Evolutionary conservation across 1,140 invertebrate species (phyloP), one percentile per base, ranked within the genome.

Genomic region (Telenomus remus): DNA sequence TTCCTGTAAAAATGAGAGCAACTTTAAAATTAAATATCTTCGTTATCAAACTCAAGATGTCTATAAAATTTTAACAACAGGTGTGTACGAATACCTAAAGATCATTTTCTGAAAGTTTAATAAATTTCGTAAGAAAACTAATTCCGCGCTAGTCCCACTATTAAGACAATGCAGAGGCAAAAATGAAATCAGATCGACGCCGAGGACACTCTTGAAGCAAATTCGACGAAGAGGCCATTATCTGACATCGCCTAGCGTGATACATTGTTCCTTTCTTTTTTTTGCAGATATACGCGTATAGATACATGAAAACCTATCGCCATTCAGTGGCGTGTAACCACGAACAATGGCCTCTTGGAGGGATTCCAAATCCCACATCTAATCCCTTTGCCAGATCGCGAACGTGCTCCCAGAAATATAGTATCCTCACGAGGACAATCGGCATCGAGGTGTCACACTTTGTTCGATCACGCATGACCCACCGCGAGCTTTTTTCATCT

Each of bases 271-370:
- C 66, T 19, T 49, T 51, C 37, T 56, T 56, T 48, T 66, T 76
- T 54, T 68, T 50, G 63, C 50, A 55, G 49, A 48, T 69, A n/a
- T n/a, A 43, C 57, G 57, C 55, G 65, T 46, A 56, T 39, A n/a
- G 60, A 56, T 70, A 68, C 50, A 78, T 76, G 66, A 79, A 82
- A 82, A 80, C 63, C 79, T 64, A 79, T 66, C 60, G 49, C 50
- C 69, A 63, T 68, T 80, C 61, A 77, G 55, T 43, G 48, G 53
- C 61, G 63, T 68, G 68, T 72, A 79, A 74, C 79, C 63, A 70
- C 69, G 69, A 77, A 80, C 79, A 80, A 79, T 73, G 63, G 66
- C 14, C 66, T 55, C 60, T 79, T 82, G 80, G 79, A 82, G 59
- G 68, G 55, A 37, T 61, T 79, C 79, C 80, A 80, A 71, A 70